These are phyloP conservation scores for Chaetoderma sp. DNA, from an alignment of 2,888 invertebrate genomes.

Conservation along the genomic window DNA sequence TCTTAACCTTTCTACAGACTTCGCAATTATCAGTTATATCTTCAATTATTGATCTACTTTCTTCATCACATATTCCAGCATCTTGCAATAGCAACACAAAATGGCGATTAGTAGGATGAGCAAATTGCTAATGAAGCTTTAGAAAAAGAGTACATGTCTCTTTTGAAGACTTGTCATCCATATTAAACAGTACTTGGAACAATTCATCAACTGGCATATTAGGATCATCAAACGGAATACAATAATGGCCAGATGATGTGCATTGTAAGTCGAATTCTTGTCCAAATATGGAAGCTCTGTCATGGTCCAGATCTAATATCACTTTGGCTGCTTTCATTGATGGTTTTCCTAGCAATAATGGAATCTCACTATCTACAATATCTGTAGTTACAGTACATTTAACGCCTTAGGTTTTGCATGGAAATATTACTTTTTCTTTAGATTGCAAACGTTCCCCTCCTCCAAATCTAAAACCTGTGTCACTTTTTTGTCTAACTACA, in stretches of 20 bases:
- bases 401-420: slow-evolving; percentile 21
- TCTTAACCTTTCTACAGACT: slow-evolving; percentile 5
- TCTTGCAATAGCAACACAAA: slow-evolving; percentile 12
- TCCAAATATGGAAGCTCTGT: slow-evolving; percentile 34
- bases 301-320: slow-evolving; percentile 35
- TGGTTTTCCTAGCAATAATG: slow-evolving; percentile 26
- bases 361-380: slow-evolving; percentile 29
- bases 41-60: background rate
- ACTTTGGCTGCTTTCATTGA: slow-evolving; percentile 32
- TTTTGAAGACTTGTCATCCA: background rate
- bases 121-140: background rate
- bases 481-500: background rate
- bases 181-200: background rate
- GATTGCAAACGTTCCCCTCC: slow-evolving; percentile 12
- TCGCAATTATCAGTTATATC: slow-evolving; percentile 2
- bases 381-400: slow-evolving; percentile 28
- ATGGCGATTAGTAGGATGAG: background rate
- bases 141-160: background rate
- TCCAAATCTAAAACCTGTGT: background rate
- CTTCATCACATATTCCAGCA: slow-evolving; percentile 3
- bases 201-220: background rate
- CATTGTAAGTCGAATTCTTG: slow-evolving; percentile 27
- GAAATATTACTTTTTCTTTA: slow-evolving; percentile 19
- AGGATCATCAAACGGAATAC: slow-evolving; percentile 24
- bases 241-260: slow-evolving; percentile 34